Conservation (phyloP, 2,888 invertebrate species). For the Deilephila elpenor region DNA sequence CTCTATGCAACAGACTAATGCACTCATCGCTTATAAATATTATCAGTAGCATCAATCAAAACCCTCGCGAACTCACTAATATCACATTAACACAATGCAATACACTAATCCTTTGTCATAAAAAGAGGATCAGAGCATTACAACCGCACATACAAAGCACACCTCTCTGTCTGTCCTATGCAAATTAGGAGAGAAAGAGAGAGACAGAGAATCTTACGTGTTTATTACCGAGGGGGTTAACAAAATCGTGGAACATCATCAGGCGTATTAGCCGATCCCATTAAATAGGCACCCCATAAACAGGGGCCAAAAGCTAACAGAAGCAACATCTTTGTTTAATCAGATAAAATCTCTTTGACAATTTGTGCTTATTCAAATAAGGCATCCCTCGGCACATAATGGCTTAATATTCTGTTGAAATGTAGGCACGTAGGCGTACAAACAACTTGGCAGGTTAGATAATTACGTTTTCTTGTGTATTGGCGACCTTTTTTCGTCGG, state of each 20-base stretch:
- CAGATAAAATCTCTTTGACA: slow-evolving; percentile 85
- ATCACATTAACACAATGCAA: slow-evolving; percentile 48
- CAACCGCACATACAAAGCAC: slow-evolving; percentile 59
- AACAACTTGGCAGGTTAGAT: slow-evolving; percentile 18
- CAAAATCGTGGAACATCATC: slow-evolving; percentile 74
- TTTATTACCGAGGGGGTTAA: slow-evolving; percentile 77
- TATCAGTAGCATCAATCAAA: slow-evolving; percentile 21
- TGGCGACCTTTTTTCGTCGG: background rate
- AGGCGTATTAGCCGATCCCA: slow-evolving; percentile 81
- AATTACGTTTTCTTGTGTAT: slow-evolving; percentile 17
- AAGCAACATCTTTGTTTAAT: slow-evolving; percentile 81
- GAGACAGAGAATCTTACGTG: slow-evolving; percentile 58
- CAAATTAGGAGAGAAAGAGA: slow-evolving; percentile 29
- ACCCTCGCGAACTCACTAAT: slow-evolving; percentile 19
- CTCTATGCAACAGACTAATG: background rate
- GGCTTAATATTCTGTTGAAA: slow-evolving; percentile 59
- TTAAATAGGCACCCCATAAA: slow-evolving; percentile 73
- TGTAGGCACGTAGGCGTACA: slow-evolving; percentile 26
- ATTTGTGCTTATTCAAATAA: slow-evolving; percentile 84
- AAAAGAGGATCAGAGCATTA: slow-evolving; percentile 62
- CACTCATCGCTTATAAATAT: slow-evolving; percentile 1
- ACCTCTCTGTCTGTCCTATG: slow-evolving; percentile 34
- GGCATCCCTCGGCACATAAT: slow-evolving; percentile 76
- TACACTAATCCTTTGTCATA: slow-evolving; percentile 43
- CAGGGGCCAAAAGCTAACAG: slow-evolving; percentile 79